Evolutionary conservation across 2,888 invertebrate genomes (phyloP).

Genomic region (Standfussiana lucernea): DNA sequence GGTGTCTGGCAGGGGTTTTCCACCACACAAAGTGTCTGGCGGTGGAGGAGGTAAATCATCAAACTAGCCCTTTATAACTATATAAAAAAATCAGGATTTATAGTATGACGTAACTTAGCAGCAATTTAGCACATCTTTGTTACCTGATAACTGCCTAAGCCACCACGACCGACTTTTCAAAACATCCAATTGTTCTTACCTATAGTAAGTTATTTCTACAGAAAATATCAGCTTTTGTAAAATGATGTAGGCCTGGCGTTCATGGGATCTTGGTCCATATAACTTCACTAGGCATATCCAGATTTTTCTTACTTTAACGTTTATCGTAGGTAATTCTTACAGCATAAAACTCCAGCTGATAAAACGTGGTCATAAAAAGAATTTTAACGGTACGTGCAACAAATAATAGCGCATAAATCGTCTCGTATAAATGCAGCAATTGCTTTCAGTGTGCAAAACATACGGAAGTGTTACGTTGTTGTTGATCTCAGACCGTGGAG

Average conservation of each 20-base stretch:
- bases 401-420: slow-evolving; percentile 10
- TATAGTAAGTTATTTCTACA: background rate
- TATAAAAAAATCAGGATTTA: no score
- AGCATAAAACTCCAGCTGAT: slow-evolving; percentile 26
- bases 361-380: slow-evolving; percentile 18
- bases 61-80: no score
- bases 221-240: background rate
- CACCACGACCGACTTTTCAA: background rate
- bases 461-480: slow-evolving; percentile 49
- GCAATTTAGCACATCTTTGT: background rate
- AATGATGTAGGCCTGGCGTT: background rate
- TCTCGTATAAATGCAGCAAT: slow-evolving; percentile 37
- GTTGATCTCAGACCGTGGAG: slow-evolving; percentile 52
- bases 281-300: background rate
- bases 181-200: background rate
- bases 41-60: background rate
- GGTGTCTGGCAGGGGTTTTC: no score
- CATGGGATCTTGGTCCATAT: background rate
- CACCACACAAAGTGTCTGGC: no score
- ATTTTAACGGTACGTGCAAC: slow-evolving; percentile 18
- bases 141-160: background rate
- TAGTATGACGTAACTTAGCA: background rate
- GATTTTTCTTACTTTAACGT: background rate
- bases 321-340: background rate
- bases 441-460: slow-evolving; percentile 33